Conservation (phyloP, 2,113 vertebrate species). For the Psittacula cyanocephala region DNA sequence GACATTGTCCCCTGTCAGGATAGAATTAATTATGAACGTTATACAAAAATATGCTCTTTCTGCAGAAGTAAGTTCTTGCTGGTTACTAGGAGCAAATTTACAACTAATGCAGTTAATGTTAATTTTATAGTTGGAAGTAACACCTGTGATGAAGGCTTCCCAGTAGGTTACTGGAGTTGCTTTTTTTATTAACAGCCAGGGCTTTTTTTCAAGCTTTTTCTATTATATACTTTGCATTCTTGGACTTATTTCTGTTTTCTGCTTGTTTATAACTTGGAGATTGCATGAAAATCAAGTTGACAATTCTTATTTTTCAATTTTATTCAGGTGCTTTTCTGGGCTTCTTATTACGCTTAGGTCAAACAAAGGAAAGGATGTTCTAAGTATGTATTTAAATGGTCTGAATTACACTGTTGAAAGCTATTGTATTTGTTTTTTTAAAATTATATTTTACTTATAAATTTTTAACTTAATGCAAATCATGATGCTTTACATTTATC, state of each 20-base stretch:
- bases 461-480: neutral
- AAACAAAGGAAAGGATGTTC: neutral
- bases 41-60: neutral
- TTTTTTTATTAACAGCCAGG: neutral
- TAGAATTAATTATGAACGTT: neutral
- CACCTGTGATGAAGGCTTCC: neutral
- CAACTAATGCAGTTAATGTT: neutral
- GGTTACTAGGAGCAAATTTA: neutral
- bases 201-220: rapidly evolving
- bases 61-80: neutral
- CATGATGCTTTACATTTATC: neutral
- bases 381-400: neutral
- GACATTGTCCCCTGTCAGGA: neutral
- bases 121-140: neutral
- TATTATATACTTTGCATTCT: neutral
- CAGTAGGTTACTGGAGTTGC: neutral
- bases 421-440: neutral
- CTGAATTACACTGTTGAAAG: neutral
- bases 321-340: neutral
- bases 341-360: neutral
- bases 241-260: neutral
- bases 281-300: neutral
- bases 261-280: neutral
- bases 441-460: neutral
- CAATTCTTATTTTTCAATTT: neutral